Evolutionary conservation across 2,113 vertebrate genomes (phyloP).

Genomic region (Cyanoramphus novaezelandiae): DNA sequence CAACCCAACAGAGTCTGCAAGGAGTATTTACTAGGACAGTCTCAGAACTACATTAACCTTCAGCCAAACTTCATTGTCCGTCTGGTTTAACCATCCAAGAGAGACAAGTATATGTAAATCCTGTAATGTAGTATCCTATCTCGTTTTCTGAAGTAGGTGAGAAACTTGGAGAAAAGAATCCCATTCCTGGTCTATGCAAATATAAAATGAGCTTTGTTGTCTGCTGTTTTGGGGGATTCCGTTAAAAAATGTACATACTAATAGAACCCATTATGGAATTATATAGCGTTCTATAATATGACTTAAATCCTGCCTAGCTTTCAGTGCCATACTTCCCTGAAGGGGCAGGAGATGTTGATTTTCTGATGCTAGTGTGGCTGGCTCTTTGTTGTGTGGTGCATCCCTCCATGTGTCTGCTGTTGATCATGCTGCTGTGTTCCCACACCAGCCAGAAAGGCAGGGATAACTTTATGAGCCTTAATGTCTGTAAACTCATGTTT

Average conservation of each 20-base stretch:
- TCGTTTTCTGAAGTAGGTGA: neutral
- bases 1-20: neutral
- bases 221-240: neutral
- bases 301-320: neutral
- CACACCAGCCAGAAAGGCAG: neutral
- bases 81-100: neutral
- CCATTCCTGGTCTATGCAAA: neutral
- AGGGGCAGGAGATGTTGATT: neutral
- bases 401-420: neutral
- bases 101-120: neutral
- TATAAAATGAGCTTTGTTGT: neutral
- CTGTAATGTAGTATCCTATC: neutral
- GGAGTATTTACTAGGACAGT: neutral
- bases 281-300: neutral
- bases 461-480: neutral
- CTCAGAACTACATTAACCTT: conserved; percentile 5
- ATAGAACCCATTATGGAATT: neutral
- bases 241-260: neutral
- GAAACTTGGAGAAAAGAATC: rapidly evolving
- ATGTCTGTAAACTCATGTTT: neutral
- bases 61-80: neutral
- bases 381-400: neutral
- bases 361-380: neutral
- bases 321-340: neutral
- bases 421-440: neutral